Conservation (phyloP, 1,140 invertebrate genomes). For the Philaenus spumarius region DNA sequence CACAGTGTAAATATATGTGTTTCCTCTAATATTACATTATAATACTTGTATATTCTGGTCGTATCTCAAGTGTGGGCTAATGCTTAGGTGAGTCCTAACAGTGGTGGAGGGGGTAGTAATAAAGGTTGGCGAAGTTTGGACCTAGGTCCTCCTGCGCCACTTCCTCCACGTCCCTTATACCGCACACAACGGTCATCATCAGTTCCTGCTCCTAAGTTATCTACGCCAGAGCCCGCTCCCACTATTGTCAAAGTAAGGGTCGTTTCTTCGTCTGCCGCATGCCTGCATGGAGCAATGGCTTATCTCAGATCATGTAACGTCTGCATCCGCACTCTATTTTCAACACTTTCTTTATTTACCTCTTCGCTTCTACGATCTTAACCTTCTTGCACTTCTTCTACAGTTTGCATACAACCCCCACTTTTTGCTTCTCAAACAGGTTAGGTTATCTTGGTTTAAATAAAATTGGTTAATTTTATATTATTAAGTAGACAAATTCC, state of each 20-base stretch:
- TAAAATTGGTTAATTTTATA: too few relatives aligned
- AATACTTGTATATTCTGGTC: not conserved
- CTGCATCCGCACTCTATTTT: not conserved
- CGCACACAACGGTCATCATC: slow-evolving; percentile 53
- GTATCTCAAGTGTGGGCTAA: not conserved
- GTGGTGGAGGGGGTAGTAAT: slow-evolving; percentile 30
- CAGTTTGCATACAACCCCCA: too few relatives aligned
- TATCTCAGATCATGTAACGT: not conserved
- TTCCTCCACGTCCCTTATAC: slow-evolving; percentile 45
- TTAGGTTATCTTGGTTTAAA: too few relatives aligned
- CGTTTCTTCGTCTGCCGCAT: not conserved
- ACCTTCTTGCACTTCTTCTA: too few relatives aligned
- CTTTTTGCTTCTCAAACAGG: too few relatives aligned
- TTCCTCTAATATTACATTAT: not conserved
- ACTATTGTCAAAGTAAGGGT: slow-evolving; percentile 25
- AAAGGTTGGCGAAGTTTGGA: slow-evolving; percentile 55
- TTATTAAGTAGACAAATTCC: too few relatives aligned
- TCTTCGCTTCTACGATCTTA: not conserved
- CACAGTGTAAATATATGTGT: too few relatives aligned
- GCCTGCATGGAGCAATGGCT: not conserved
- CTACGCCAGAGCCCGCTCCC: slow-evolving; percentile 10
- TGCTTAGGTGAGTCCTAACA: not conserved
- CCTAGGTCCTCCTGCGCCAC: slow-evolving; percentile 43
- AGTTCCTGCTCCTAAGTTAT: slow-evolving; percentile 43
- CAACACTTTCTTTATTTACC: slow-evolving; percentile 2